Evolutionary conservation across 2,113 vertebrate species (phyloP), one percentile per base, ranked within the genome.

Genomic region (Dicaeum eximium): DNA sequence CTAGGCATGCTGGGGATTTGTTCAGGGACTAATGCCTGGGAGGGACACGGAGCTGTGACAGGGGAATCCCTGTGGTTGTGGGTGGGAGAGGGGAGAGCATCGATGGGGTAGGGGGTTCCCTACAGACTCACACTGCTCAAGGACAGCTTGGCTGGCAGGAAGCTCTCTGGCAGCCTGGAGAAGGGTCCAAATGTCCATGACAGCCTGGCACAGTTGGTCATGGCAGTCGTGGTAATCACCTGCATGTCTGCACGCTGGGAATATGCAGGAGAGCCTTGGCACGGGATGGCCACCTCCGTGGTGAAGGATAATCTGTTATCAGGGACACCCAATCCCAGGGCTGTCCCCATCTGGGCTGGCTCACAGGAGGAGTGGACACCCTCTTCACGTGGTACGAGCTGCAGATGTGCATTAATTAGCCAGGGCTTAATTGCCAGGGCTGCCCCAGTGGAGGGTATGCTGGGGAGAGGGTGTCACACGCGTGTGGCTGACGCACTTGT

Each of bases 401-500:
- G 58, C 71, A 90, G 37, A 14, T 53, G 37, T 31, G 62, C 7
- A 10, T 61, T 88, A 90, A 83, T 88, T 88, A 90, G 15, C 19
- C 30, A 33, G 11, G 17, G 18, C 6, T 90, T 88, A 93, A 82
- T 79, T 64, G 21, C 30, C 40, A 6, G 44, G 42, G 9, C 61
- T 60, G 33, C 27, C 51, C 47, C 19, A 24, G 54, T 5, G 50
- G 66, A 33, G 45, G 33, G 15, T 27, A 2, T 14, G 6, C 31
- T 33, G 25, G 17, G 42, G 22, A 1, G 15, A 65, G 56, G 11
- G 13, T 30, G 37, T 25, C 3, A 19, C 4, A 0, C 13, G 77
- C 5, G 2, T 0, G 7, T 4, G 56, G 35, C 4, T 0, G 15
- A 22, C 21, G 58, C 0, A 0, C 2, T 45, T 27, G 33, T 20